phyloP scores from a whole-genome alignment of 2,888 invertebrate species.

The Thereva nobilitata region DNA sequence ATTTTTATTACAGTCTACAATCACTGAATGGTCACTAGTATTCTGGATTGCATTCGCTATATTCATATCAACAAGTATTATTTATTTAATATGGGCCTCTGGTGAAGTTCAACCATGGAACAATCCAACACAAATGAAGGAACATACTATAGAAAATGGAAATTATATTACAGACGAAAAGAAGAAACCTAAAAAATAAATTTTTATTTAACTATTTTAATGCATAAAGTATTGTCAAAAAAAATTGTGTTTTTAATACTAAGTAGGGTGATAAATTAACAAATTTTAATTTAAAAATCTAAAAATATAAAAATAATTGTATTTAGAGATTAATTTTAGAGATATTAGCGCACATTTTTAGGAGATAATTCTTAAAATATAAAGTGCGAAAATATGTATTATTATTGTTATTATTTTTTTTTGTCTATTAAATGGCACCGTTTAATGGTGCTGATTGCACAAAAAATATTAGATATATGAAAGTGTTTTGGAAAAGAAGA shows the following conservation, averaged over 20 bases:
- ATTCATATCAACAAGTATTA: conserved; percentile 67
- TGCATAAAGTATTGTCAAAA: not conserved
- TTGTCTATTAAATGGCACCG: not conserved
- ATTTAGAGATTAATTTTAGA: not conserved
- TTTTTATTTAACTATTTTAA: not conserved
- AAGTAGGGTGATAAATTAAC: conserved; percentile 1
- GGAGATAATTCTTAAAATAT: not conserved
- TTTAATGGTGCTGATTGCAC: conserved; percentile 22
- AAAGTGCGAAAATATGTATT: conserved; percentile 11
- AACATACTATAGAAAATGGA: conserved; percentile 34
- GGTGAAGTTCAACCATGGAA: conserved; percentile 81
- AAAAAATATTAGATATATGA: conserved; percentile 18
- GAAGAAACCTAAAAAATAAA: conserved; percentile 7
- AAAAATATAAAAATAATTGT: not conserved
- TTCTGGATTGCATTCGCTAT: conserved; percentile 79
- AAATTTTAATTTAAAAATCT: not conserved
- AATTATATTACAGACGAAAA: conserved; percentile 10
- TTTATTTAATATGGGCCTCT: conserved; percentile 72
- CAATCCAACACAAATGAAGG: conserved; percentile 50
- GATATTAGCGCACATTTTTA: not conserved
- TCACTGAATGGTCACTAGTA: conserved; percentile 74
- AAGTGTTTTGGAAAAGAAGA: no score
- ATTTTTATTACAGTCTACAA: conserved; percentile 60
- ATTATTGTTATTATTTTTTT: not conserved
- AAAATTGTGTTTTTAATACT: not conserved